A percentile compares a stretch with the other conserved stretches of the same genome.
These are phyloP conservation scores for Halcyon smyrnensis DNA, from an alignment of 2,797 vertebrate genomes.

Conservation along the genomic window DNA sequence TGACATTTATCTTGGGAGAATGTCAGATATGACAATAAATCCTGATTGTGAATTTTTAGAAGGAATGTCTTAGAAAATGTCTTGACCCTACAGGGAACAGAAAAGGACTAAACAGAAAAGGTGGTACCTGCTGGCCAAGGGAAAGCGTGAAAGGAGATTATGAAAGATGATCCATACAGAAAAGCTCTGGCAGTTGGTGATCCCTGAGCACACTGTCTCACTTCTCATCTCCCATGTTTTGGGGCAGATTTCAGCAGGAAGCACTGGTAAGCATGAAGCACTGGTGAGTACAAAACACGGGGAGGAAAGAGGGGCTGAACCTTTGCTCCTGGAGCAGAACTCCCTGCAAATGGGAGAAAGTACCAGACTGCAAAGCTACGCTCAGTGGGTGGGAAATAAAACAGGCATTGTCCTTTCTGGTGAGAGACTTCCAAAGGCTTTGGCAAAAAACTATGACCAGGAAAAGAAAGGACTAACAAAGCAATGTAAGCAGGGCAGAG, in stretches of 20 bases:
- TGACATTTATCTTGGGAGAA: not conserved
- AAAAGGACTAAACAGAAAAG: not conserved
- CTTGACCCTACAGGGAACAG: not conserved
- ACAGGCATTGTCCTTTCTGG: rapidly evolving
- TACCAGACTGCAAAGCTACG: not conserved
- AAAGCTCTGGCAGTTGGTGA: not conserved
- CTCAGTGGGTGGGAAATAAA: not conserved
- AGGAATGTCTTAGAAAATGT: not conserved
- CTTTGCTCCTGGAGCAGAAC: not conserved
- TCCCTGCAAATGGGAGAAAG: not conserved
- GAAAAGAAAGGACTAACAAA: not conserved
- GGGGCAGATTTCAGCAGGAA: not conserved
- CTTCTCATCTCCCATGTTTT: not conserved
- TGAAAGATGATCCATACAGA: not conserved
- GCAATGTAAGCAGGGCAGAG: not conserved
- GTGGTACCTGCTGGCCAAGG: not conserved
- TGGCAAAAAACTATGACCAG: not conserved
- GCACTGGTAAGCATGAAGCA: not conserved
- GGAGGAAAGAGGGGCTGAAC: rapidly evolving
- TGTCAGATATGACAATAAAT: not conserved
- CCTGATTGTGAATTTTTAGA: not conserved
- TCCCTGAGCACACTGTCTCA: not conserved
- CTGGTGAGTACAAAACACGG: not conserved
- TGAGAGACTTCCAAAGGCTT: not conserved
- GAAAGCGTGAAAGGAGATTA: not conserved